Evolutionary conservation across 1,140 invertebrate species (phyloP), one percentile per base, ranked within the genome.

Genomic region (Metopolophium dirhodum): DNA sequence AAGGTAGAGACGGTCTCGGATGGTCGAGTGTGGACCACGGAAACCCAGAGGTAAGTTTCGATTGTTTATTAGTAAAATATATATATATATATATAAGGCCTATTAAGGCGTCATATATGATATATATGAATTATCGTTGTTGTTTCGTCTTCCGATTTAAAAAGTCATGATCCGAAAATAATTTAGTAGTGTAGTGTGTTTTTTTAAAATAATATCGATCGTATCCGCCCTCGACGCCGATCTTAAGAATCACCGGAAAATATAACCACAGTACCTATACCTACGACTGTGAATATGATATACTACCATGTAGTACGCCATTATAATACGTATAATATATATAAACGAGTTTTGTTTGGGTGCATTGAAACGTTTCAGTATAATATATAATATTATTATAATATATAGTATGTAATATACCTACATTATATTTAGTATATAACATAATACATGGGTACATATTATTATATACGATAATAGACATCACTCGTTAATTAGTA

Each of bases 1-100:
- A 94, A 94, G 94, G 93, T 57, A 93, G 94, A 93, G 94, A 94
- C 83, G 94, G 94, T 90, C 94, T 95, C 95, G 95, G 95, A 95
- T 95, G 95, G 94, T 95, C 95, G 94, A 95, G 95, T 95, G 95
- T 96, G 95, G 95, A 96, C 95, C 96, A 96, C 95, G 95, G 95
- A 95, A 96, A 95, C 95, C 95, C 95, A 94, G 94, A 94, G 94
- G 94, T 94, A 94, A 94, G 93, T 90, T 41, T 88, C 49, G 30
- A 91, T 92, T 91, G 35, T 94, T 91, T 90, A 93, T 89, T 91
- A 82, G 61, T 61, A n/a, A 35, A 51, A 37, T n/a, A n/a, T n/a
- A 1, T 37, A 37, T 35, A 23, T 35, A 37, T 41, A n/a, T 77
- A 77, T 77, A 7, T 77, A 18, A n/a, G 61, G 61, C n/a, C n/a